Base-by-base conservation (phyloP, 2,797 vertebrate species). In the Tauraco hartlaubi region DNA sequence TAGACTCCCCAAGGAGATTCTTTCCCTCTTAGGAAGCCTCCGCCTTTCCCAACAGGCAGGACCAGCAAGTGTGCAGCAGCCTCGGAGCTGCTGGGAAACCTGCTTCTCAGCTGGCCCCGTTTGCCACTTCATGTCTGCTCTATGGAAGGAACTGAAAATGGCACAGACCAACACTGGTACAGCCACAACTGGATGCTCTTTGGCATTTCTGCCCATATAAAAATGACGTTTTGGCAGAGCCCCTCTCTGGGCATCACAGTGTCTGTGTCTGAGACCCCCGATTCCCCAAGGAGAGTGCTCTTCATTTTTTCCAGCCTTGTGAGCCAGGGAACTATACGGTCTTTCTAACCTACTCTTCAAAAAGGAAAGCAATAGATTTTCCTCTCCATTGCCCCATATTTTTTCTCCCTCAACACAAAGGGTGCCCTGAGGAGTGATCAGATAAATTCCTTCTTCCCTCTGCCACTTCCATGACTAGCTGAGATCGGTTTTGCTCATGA, bases 261-360 rank as follows among this genome's bases (percentile, higher is more conserved):
- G 8, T 16, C 41, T 11, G 9, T 51, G 58, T 35, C 75, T 52
- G 49, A 66, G 66, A 51, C 20, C 56, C 11, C 43, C 0, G 0
- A 15, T 12, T 56, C 48, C 64, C 26, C 0, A 1, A 75, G 72
- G 43, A 55, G 17, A 49, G 33, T 7, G 0, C 13, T n/a, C 44
- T 48, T 21, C 7, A 20, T 25, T 25, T n/a, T 37, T 58, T 37
- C 52, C 9, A 1, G 4, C 35, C 23, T 72, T 61, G 43, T 37
- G 33, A n/a, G 43, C 41, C 59, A 64, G 49, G 63, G 33, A 75
- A 33, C 78, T 13, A 4, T 2, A 58, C 11, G 46, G 20, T 26
- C 33, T n/a, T 68, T 93, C 48, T 6, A 59, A 44, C n/a, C 64
- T 41, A 39, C 33, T 73, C 43, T 39, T 59, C 44, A 72, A 1